Base-by-base conservation (phyloP, 1,140 invertebrate genomes). In the Cotesia typhae region DNA sequence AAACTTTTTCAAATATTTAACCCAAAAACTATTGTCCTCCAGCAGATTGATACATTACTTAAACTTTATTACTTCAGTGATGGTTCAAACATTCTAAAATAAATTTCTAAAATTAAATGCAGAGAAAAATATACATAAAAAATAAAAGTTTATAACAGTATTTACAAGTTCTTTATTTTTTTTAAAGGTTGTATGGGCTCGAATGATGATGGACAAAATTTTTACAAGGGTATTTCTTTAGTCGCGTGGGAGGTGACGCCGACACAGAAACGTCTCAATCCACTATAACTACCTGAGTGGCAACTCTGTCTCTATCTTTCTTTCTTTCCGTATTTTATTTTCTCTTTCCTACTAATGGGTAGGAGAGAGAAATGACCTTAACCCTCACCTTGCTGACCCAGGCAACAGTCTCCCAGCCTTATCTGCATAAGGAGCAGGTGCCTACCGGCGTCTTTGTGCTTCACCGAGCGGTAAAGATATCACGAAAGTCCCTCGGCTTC, bases 401-500 rank as follows among this genome's bases (percentile, higher is more conserved):
- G 74, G 41, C 52, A 35, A 71, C 63, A 73, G 74, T 72, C 72
- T 75, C 75, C 74, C 78, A 75, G 77, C 75, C 76, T 82, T 82
- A 82, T 82, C 81, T 81, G 81, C 79, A 81, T 80, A 78, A 79
- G 76, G 72, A 74, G 75, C 81, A 81, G 80, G 81, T 81, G 80
- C 76, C 75, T 70, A 77, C 74, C 78, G 78, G 81, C 77, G 79
- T 73, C 80, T 82, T 82, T 80, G 77, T 74, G 59, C 47, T 57
- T 41, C 35, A 53, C 12, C 9, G 36, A 65, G 53, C 76, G 70
- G 71, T 75, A 65, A 72, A 75, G 74, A 79, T 73, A 79, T 76
- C 73, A 70, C 57, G 72, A 67, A 60, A 60, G 47, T 14, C 51
- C 28, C 51, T 37, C 35, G 20, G 17, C 36, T 41, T 55, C 12